These are phyloP conservation scores for Hipparchia semele DNA, from an alignment of 2,888 invertebrate genomes.

Conservation along the genomic window DNA sequence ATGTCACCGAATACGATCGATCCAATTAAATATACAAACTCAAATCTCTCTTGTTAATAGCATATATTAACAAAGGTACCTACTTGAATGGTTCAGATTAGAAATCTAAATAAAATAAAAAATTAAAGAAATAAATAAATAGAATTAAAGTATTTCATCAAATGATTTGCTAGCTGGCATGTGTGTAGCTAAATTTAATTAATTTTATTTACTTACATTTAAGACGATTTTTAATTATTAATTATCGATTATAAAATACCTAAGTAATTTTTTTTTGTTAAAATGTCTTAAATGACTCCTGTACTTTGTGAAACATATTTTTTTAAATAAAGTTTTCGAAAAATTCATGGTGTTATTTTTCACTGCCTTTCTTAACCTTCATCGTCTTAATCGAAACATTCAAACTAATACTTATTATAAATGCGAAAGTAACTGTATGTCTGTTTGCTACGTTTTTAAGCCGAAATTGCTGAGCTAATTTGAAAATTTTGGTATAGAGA, in stretches of 20 bases:
- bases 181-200: background rate
- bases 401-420: too few relatives aligned
- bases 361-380: background rate
- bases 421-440: too few relatives aligned
- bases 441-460: too few relatives aligned
- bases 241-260: slow-evolving; percentile 13
- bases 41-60: too few relatives aligned
- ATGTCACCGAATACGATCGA: too few relatives aligned
- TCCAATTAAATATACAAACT: too few relatives aligned
- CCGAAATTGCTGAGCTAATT: too few relatives aligned
- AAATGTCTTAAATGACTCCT: slow-evolving; percentile 54
- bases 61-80: too few relatives aligned
- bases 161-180: background rate
- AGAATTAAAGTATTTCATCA: background rate
- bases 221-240: slow-evolving; percentile 21
- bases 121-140: too few relatives aligned
- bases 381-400: background rate
- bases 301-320: slow-evolving; percentile 67
- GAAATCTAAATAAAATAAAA: too few relatives aligned
- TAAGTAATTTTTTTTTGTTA: slow-evolving; percentile 53
- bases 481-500: too few relatives aligned
- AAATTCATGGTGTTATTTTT: slow-evolving; percentile 45
- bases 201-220: background rate
- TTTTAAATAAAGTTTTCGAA: slow-evolving; percentile 72
- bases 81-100: too few relatives aligned